These are phyloP conservation scores for Pycnomerus fuliginosus DNA, from an alignment of 2,888 invertebrate genomes.

Conservation along the genomic window DNA sequence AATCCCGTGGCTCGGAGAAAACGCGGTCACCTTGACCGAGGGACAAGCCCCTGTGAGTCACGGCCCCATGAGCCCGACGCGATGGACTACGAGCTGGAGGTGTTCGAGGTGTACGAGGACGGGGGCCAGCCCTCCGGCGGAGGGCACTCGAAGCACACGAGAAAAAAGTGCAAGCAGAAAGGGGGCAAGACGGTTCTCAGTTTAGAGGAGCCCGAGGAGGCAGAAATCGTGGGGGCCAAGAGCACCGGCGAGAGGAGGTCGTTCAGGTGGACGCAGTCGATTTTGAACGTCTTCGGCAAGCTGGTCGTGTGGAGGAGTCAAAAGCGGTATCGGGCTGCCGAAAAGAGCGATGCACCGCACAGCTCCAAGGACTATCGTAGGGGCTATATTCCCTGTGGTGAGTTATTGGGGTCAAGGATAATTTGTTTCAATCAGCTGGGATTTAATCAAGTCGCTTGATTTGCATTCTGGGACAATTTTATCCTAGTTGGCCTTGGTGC, in stretches of 20 bases:
- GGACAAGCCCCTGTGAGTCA: too few species aligned
- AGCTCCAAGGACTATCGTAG: constrained; percentile 48
- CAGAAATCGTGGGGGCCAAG: not conserved
- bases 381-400: constrained; percentile 50
- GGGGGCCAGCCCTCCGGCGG: constrained; percentile 41
- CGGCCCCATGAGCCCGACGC: too few species aligned
- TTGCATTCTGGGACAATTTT: not conserved
- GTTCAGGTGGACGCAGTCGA: constrained; percentile 61
- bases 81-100: constrained; percentile 58
- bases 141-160: constrained; percentile 46
- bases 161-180: constrained; percentile 53
- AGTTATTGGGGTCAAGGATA: constrained; percentile 37
- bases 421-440: not conserved
- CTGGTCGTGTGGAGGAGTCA: constrained; percentile 55
- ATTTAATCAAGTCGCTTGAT: too few species aligned
- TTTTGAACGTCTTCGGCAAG: constrained; percentile 55
- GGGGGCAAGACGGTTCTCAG: constrained; percentile 36
- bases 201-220: constrained; percentile 41
- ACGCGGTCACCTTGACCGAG: too few species aligned
- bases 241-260: constrained; percentile 47
- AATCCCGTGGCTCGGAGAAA: too few species aligned
- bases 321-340: constrained; percentile 50
- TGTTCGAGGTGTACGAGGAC: constrained; percentile 54
- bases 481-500: too few species aligned
- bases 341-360: constrained; percentile 48